phyloP scores from a whole-genome alignment of 1,140 invertebrate species.

The Plectrocnemia conspersa region DNA sequence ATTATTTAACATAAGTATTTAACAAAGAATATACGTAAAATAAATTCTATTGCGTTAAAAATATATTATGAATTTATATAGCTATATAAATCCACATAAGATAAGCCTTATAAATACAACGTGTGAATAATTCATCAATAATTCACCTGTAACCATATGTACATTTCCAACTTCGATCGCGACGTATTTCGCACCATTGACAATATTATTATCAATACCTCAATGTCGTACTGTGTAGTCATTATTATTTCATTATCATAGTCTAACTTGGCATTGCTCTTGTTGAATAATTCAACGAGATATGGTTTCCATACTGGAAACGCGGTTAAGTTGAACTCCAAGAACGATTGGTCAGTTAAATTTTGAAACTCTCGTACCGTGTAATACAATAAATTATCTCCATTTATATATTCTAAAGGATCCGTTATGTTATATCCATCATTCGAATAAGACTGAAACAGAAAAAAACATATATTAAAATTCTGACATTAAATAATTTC shows the following conservation, averaged over 20 bases:
- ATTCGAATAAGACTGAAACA: too few species aligned
- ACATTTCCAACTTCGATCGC: slow-evolving; percentile 56
- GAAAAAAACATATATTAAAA: too few species aligned
- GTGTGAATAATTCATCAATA: too few species aligned
- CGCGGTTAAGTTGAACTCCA: slow-evolving; percentile 47
- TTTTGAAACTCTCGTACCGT: slow-evolving; percentile 57
- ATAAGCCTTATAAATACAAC: too few species aligned
- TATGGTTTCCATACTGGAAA: slow-evolving; percentile 59
- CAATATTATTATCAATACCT: slow-evolving; percentile 56
- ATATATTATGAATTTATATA: too few species aligned
- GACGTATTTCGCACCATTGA: slow-evolving; percentile 53
- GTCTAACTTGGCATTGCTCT: slow-evolving; percentile 51
- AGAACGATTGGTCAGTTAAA: slow-evolving; percentile 55
- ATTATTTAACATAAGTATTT: too few species aligned
- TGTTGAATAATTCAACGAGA: slow-evolving; percentile 57
- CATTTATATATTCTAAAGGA: slow-evolving; percentile 24
- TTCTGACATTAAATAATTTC: too few species aligned
- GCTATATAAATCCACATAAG: too few species aligned
- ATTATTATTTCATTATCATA: slow-evolving; percentile 54
- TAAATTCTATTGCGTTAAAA: too few species aligned
- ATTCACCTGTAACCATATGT: slow-evolving; percentile 63
- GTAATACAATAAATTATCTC: slow-evolving; percentile 55
- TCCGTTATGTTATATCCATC: too few species aligned
- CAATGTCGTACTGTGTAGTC: slow-evolving; percentile 55
- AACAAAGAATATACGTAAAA: too few species aligned